Percentiles rank a stretch among this genome's conserved stretches.
These are phyloP conservation scores for Cyanoliseus patagonus DNA, from an alignment of 2,113 vertebrate species.

Conservation along the genomic window DNA sequence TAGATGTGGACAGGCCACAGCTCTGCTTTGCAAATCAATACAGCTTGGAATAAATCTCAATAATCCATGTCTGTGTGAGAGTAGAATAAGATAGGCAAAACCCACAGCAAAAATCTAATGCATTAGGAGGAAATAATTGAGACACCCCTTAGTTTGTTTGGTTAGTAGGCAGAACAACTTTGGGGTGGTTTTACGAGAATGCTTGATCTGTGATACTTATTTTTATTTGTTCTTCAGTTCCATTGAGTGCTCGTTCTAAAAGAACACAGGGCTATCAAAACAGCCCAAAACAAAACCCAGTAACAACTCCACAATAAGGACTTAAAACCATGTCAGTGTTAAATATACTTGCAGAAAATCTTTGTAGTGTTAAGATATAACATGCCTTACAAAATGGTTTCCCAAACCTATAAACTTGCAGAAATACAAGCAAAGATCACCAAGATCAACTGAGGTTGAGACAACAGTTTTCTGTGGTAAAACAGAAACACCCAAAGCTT, in stretches of 20 bases:
- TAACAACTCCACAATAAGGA: not conserved
- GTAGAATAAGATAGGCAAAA: not conserved
- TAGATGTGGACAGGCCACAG: not conserved
- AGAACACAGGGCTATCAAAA: not conserved
- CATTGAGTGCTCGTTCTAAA: not conserved
- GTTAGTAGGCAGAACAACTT: not conserved
- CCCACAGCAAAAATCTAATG: not conserved
- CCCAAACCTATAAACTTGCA: not conserved
- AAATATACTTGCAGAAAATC: not conserved
- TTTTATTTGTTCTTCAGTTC: constrained; percentile 1
- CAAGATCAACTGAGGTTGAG: not conserved
- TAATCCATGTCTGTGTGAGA: not conserved
- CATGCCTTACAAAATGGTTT: not conserved
- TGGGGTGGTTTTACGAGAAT: not conserved
- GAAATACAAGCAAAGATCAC: not conserved
- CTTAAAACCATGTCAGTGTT: not conserved
- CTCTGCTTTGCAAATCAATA: not conserved
- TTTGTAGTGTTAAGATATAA: not conserved
- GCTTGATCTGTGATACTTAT: not conserved
- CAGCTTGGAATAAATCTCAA: not conserved
- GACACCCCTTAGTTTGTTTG: not conserved
- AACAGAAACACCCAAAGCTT: not conserved
- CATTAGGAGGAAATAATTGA: not conserved
- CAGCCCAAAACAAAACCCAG: not conserved
- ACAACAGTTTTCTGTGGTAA: not conserved